Conservation (phyloP, 1,140 invertebrate genomes). For the Drosophila willistoni region DNA sequence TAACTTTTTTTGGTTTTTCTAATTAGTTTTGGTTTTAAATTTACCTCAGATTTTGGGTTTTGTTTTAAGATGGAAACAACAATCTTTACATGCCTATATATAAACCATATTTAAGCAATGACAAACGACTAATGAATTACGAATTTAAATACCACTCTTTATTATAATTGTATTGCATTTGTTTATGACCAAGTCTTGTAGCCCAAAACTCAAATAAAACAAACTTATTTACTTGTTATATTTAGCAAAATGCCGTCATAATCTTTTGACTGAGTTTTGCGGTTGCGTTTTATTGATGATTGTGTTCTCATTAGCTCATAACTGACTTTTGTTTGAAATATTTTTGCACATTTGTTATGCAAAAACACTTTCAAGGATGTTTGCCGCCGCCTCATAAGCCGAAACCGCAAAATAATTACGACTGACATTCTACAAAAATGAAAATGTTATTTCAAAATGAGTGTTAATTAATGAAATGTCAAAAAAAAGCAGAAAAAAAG, state of each 20-base stretch:
- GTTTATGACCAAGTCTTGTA: too few species aligned
- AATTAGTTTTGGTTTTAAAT: too few species aligned
- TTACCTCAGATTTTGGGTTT: too few species aligned
- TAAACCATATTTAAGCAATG: too few species aligned
- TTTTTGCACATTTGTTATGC: slow-evolving; percentile 3
- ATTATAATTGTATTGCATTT: too few species aligned
- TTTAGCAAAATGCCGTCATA: slow-evolving; percentile 1
- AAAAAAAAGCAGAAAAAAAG: slow-evolving; percentile 15
- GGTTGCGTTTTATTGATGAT: slow-evolving; percentile 14
- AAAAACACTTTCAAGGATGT: slow-evolving; percentile 46
- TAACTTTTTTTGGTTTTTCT: too few species aligned
- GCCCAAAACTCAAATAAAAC: not conserved
- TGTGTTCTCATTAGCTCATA: not conserved
- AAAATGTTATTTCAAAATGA: slow-evolving; percentile 37
- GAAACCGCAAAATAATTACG: slow-evolving; percentile 55
- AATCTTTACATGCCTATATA: too few species aligned
- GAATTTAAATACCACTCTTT: too few species aligned
- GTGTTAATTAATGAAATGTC: slow-evolving; percentile 64
- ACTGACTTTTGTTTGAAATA: not conserved
- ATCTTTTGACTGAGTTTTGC: slow-evolving; percentile 11
- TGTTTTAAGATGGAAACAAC: too few species aligned
- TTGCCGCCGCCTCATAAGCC: not conserved
- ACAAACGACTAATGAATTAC: too few species aligned
- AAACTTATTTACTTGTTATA: not conserved
- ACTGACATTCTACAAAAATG: slow-evolving; percentile 10